Conservation (phyloP, 2,888 invertebrate species). For the Nebria brevicollis region DNA sequence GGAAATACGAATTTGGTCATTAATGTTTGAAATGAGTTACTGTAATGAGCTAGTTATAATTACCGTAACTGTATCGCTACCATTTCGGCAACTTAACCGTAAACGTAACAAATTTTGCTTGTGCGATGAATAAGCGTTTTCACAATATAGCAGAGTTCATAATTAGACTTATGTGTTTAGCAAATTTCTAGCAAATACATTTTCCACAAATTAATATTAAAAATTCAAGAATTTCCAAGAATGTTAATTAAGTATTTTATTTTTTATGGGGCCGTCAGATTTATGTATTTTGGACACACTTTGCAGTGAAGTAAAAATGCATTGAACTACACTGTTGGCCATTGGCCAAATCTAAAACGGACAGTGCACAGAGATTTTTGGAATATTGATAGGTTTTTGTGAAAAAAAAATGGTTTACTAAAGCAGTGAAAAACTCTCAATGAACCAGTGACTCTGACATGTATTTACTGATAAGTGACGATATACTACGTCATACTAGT, state of each 20-base stretch:
- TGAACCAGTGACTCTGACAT: background rate
- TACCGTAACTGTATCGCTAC: background rate
- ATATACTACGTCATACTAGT: constrained; percentile 21
- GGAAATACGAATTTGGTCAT: background rate
- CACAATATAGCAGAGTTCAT: too few species aligned
- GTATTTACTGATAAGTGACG: constrained; percentile 16
- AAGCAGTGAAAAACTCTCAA: background rate
- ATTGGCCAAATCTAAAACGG: constrained; percentile 36
- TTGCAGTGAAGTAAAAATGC: constrained; percentile 33
- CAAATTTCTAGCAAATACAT: too few species aligned
- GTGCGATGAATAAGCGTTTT: background rate
- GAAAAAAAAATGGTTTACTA: constrained; percentile 17
- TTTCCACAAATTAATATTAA: too few species aligned
- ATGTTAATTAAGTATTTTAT: too few species aligned
- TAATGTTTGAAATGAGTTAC: background rate
- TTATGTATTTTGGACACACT: constrained; percentile 39
- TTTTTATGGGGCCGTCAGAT: background rate
- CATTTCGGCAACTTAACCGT: background rate
- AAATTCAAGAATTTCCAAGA: too few species aligned
- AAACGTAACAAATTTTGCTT: background rate
- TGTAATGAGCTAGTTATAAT: background rate
- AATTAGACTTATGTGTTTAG: too few species aligned
- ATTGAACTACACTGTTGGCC: constrained; percentile 40
- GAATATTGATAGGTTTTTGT: constrained; percentile 34
- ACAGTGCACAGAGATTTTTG: constrained; percentile 27